A percentile compares a stretch with the other conserved stretches of the same genome.
These are phyloP conservation scores for Callitettix versicolor DNA, from an alignment of 1,140 invertebrate species.

Conservation along the genomic window DNA sequence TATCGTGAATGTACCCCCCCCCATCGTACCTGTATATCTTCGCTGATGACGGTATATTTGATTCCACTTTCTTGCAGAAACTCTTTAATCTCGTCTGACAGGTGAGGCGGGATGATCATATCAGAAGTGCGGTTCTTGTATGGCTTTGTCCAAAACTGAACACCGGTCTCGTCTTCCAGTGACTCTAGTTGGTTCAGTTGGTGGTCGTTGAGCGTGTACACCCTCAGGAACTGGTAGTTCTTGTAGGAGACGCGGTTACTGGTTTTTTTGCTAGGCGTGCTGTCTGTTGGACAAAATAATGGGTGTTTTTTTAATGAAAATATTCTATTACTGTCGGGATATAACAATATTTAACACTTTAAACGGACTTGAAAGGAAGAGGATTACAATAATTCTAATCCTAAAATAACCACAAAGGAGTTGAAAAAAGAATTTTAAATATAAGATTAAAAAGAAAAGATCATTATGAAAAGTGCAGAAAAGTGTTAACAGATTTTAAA, in stretches of 20 bases:
- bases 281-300: background rate
- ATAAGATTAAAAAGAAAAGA: too few relatives aligned
- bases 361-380: too few relatives aligned
- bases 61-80: slow-evolving; percentile 50
- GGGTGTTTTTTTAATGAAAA: too few relatives aligned
- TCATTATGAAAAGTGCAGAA: too few relatives aligned
- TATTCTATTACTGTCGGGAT: too few relatives aligned
- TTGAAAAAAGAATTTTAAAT: too few relatives aligned
- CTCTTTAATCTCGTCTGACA: slow-evolving; percentile 48
- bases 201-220: slow-evolving; percentile 14
- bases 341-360: too few relatives aligned
- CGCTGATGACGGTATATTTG: slow-evolving; percentile 54
- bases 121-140: slow-evolving; percentile 50
- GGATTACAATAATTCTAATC: too few relatives aligned
- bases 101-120: slow-evolving; percentile 54
- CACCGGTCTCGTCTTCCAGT: slow-evolving; percentile 33
- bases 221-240: slow-evolving; percentile 20
- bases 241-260: slow-evolving; percentile 11
- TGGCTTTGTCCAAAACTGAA: slow-evolving; percentile 44
- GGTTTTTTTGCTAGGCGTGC: background rate
- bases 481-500: too few relatives aligned
- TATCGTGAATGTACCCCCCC: too few relatives aligned
- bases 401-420: too few relatives aligned
- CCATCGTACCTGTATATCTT: slow-evolving; percentile 59
- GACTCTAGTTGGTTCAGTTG: slow-evolving; percentile 25